phyloP scores from a whole-genome alignment of 2,113 vertebrate species.

The Dicrurus megarhynchus region DNA sequence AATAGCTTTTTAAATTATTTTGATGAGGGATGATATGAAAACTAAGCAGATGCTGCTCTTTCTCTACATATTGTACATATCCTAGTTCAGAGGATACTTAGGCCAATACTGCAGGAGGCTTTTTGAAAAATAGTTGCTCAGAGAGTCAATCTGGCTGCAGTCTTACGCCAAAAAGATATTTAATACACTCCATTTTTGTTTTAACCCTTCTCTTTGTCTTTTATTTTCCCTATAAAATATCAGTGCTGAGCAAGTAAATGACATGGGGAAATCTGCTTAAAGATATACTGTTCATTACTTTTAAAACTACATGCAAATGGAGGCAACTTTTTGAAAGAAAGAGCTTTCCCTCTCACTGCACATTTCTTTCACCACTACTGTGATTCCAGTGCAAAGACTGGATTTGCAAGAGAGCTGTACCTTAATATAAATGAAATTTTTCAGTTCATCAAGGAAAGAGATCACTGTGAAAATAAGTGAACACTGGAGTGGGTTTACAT shows the following conservation, averaged over 20 bases:
- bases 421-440: neutral
- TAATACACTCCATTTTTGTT: neutral
- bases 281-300: neutral
- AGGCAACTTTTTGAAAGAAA: neutral
- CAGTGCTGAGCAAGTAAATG: neutral
- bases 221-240: neutral
- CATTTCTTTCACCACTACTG: neutral
- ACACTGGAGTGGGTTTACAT: neutral
- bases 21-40: neutral
- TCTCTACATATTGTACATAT: neutral
- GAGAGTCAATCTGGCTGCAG: neutral
- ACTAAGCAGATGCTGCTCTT: neutral
- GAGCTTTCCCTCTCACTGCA: neutral
- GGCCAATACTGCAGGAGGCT: neutral
- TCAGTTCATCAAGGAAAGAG: neutral
- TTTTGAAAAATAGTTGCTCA: constrained; percentile 13
- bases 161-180: neutral
- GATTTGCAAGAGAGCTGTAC: neutral
- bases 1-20: neutral
- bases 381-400: neutral
- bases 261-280: neutral
- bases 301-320: neutral
- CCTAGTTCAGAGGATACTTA: neutral
- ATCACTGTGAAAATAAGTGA: neutral
- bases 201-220: neutral